Conservation (phyloP, 2,113 vertebrate genomes). For the Bambusicola thoracicus region DNA sequence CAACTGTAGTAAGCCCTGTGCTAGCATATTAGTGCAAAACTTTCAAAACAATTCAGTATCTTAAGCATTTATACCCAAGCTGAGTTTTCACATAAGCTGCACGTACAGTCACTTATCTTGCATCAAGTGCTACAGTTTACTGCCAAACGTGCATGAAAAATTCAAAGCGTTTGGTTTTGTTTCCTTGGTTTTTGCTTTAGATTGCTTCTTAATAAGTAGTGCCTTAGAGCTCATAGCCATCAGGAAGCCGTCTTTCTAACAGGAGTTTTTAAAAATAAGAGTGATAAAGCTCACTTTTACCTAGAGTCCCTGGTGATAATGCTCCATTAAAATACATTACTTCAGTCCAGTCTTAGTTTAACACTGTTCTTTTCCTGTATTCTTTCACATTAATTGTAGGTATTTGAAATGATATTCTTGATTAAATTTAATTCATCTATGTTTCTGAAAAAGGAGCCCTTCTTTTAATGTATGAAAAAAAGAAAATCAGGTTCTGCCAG, state of each 20-base stretch:
- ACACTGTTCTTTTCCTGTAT: not conserved
- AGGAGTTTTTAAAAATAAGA: not conserved
- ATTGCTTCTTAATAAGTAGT: not conserved
- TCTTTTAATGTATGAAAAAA: not conserved
- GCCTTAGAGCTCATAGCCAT: not conserved
- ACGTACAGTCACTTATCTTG: not conserved
- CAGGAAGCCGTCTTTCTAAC: not conserved
- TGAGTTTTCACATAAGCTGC: not conserved
- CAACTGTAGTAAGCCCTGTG: not conserved
- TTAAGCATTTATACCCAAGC: not conserved
- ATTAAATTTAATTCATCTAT: not conserved
- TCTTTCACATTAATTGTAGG: not conserved
- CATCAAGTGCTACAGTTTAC: not conserved
- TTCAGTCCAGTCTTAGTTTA: not conserved
- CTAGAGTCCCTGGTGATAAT: not conserved
- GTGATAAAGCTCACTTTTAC: not conserved
- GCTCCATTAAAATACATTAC: not conserved
- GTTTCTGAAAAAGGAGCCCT: not conserved
- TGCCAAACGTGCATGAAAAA: not conserved
- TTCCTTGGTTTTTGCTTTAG: not conserved
- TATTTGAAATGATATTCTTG: not conserved
- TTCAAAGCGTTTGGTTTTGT: not conserved
- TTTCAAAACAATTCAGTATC: not conserved
- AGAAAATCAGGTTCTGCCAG: not conserved
- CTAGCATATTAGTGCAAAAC: not conserved